Base-by-base conservation (phyloP, 2,888 invertebrate species). In the Ischnura elegans region DNA sequence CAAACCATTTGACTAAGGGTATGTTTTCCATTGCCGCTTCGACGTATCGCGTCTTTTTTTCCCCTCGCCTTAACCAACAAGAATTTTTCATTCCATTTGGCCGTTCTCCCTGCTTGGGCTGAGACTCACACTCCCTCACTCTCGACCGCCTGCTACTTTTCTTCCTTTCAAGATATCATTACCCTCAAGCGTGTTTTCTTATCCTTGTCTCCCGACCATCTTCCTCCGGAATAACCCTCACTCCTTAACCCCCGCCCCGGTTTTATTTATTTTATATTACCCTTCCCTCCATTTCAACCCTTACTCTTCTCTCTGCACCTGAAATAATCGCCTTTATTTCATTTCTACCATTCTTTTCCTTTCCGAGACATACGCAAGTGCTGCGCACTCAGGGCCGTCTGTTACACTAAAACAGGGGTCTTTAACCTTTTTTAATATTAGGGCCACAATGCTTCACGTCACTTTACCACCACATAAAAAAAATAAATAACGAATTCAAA, bases 181-280 rank as follows among this genome's bases (percentile, higher is more conserved):
- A 8, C 76, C 76, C 76, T 76, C 76, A 36, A 76, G 29, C 76
- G 36, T 76, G 16, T 76, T 76, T 76, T 76, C 76, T 76, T 76
- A 36, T 36, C 25, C 76, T 25, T 36, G 76, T 76, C 29, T 13
- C 36, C n/a, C 61, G 25, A 4, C n/a, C 76, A n/a, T 61, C 19
- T 61, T 3, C 25, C 76, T 76, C 13, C 36, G 16, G 36, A 76
- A 36, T 36, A 3, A 76, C 76, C 76, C 76, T 76, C 76, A 76
- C 36, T 10, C n/a, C n/a, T n/a, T 61, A n/a, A n/a, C n/a, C 61
- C 61, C 61, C 10, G 29, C 76, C 36, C 16, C 36, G 5, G 36
- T 36, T 36, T 36, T 76, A 36, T 76, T 76, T 61, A 61, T 61
- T 61, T 61, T 61, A 25, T 61, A 6, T 8, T n/a, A 6, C 36